These are phyloP conservation scores for Temnothorax nylanderi DNA, from an alignment of 1,140 invertebrate genomes.

Conservation along the genomic window DNA sequence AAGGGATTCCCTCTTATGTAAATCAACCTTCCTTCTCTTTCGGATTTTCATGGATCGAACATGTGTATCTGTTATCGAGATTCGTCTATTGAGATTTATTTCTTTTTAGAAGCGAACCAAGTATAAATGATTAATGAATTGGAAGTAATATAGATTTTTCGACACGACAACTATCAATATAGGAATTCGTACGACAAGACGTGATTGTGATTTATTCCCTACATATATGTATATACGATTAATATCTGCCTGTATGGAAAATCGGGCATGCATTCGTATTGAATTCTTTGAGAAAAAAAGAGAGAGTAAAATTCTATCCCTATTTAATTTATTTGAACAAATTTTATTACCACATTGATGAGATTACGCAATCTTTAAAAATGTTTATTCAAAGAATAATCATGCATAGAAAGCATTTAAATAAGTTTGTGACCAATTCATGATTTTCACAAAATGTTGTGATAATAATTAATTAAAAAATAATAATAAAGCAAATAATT, in stretches of 20 bases:
- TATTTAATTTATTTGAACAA: background rate
- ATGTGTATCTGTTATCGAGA: background rate
- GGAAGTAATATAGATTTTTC: background rate
- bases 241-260: background rate
- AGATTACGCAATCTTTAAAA: background rate
- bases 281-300: background rate
- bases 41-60: slow-evolving; percentile 28
- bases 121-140: background rate
- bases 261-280: background rate
- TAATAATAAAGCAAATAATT: background rate
- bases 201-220: background rate
- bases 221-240: background rate
- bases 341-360: background rate
- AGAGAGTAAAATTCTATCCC: background rate
- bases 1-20: background rate
- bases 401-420: background rate
- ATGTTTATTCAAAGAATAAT: background rate
- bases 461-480: background rate
- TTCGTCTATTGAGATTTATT: background rate
- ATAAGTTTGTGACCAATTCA: background rate
- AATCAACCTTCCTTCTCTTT: slow-evolving; percentile 19
- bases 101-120: background rate
- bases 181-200: background rate
- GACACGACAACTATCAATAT: background rate
- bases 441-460: background rate